phyloP scores from a whole-genome alignment of 1,140 invertebrate genomes.

The Nasonia vitripennis region DNA sequence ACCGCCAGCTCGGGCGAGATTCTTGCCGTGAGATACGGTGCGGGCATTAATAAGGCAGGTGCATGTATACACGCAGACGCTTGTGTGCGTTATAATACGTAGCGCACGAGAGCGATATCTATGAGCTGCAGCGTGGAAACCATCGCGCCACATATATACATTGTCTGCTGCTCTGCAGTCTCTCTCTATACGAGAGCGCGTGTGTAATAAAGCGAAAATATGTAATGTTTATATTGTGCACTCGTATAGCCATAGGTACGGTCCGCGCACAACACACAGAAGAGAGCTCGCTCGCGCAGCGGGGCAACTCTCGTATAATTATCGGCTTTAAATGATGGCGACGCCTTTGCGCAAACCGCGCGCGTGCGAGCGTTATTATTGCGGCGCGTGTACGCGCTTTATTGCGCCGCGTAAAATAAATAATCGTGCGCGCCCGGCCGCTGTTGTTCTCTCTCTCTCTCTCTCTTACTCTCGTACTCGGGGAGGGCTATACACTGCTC shows the following conservation, averaged over 20 bases:
- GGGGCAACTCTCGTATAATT: conserved; percentile 27
- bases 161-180: not conserved
- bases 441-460: not conserved
- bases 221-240: conserved; percentile 16
- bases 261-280: no score
- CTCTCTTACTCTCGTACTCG: no score
- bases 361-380: conserved; percentile 11
- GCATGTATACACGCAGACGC: not conserved
- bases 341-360: conserved; percentile 8
- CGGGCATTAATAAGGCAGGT: conserved; percentile 44
- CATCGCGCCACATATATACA: not conserved
- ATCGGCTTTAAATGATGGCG: conserved; percentile 40
- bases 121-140: not conserved
- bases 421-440: not conserved
- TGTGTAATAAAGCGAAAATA: conserved; percentile 23
- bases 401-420: conserved; percentile 43
- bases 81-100: not conserved
- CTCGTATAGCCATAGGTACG: not conserved
- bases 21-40: conserved; percentile 27
- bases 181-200: not conserved
- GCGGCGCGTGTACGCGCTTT: conserved; percentile 2
- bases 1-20: conserved; percentile 5
- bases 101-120: not conserved
- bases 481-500: not conserved
- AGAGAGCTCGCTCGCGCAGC: not conserved